Conservation (phyloP, 2,113 vertebrate genomes). For the Vulpes vulpes region DNA sequence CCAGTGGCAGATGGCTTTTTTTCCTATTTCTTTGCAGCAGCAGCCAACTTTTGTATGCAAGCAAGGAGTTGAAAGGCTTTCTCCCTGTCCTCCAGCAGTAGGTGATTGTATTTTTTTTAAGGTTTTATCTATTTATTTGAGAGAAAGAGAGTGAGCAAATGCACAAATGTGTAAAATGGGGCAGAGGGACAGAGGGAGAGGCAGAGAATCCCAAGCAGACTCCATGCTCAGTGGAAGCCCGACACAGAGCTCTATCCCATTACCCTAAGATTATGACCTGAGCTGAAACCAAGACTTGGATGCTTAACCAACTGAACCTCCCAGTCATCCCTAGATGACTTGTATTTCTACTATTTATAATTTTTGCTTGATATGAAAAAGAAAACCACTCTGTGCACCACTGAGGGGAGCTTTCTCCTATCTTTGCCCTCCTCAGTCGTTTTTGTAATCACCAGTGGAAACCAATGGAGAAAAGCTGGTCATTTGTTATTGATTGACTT, state of each 20-base stretch:
- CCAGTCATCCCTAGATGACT: neutral
- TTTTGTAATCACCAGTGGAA: neutral
- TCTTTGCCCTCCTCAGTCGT: neutral
- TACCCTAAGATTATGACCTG: neutral
- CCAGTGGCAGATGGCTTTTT: neutral
- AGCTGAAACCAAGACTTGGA: neutral
- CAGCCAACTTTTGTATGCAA: neutral
- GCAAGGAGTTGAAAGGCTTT: neutral
- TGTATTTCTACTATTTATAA: neutral
- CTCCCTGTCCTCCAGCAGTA: neutral
- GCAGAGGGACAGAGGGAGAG: neutral
- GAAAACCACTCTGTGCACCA: neutral
- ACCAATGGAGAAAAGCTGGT: neutral
- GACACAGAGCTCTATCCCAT: too few relatives aligned
- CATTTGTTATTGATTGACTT: neutral
- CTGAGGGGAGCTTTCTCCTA: neutral
- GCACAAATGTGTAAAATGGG: neutral
- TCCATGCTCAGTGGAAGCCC: neutral
- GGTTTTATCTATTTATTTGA: neutral
- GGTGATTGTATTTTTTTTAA: neutral
- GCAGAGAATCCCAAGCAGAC: neutral
- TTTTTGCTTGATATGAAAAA: neutral
- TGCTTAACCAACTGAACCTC: neutral
- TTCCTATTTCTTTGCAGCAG: neutral
- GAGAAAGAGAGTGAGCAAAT: too few relatives aligned